These are phyloP conservation scores for Acipenser transmontanus DNA, from an alignment of 2,797 vertebrate species.

Conservation along the genomic window DNA sequence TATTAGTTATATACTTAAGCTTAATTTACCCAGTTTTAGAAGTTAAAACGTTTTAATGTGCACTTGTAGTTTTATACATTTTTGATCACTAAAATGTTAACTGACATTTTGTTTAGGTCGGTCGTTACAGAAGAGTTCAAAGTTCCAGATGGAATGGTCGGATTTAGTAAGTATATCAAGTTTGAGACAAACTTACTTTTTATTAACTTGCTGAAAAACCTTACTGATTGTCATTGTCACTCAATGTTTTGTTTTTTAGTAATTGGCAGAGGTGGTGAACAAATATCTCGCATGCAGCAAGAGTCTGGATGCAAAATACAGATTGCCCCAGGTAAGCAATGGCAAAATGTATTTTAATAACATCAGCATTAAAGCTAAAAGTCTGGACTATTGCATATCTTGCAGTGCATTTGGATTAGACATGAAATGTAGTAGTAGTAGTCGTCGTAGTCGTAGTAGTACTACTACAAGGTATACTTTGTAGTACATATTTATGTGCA, in stretches of 20 bases:
- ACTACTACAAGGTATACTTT: too few species aligned
- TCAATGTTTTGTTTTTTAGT: conserved; percentile 55
- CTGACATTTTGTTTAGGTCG: conserved; percentile 57
- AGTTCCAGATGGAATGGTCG: conserved; percentile 98
- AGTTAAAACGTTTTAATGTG: neutral
- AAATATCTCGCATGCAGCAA: conserved; percentile 95
- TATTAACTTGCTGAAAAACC: conserved; percentile 14
- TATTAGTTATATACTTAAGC: neutral
- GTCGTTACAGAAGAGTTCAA: conserved; percentile 88
- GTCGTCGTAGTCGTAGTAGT: too few species aligned
- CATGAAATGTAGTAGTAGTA: too few species aligned
- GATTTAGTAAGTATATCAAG: conserved; percentile 85
- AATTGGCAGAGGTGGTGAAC: conserved; percentile 97
- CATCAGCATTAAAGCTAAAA: too few species aligned
- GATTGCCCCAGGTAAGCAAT: conserved; percentile 83
- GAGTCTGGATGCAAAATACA: conserved; percentile 99
- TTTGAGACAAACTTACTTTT: conserved; percentile 13
- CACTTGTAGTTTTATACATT: neutral
- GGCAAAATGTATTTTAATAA: neutral
- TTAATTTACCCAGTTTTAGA: too few species aligned
- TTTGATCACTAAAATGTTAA: neutral
- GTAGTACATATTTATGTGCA: too few species aligned
- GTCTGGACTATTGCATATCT: too few species aligned
- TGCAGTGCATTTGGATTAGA: too few species aligned
- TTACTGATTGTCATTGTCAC: neutral